A percentile compares a stretch with the other conserved stretches of the same genome.
These are phyloP conservation scores for Cephalotes varians DNA, from an alignment of 2,888 invertebrate genomes.

Conservation along the genomic window DNA sequence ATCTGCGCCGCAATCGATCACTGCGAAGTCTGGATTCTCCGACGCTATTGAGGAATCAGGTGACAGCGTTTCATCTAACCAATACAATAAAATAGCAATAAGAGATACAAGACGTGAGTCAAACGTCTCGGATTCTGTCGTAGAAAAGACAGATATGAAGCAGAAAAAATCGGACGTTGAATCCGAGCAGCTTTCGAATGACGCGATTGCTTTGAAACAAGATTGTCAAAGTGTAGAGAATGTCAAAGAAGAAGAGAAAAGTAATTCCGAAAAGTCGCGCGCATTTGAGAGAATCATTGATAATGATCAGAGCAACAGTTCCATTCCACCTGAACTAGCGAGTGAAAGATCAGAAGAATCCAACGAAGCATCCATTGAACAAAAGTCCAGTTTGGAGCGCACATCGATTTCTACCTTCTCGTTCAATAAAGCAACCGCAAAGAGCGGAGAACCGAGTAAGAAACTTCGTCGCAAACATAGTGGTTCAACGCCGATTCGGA, in stretches of 20 bases:
- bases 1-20: neutral
- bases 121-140: neutral
- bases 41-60: neutral
- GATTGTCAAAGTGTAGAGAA: neutral
- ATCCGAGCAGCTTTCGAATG: conserved; percentile 12
- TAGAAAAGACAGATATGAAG: neutral
- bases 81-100: neutral
- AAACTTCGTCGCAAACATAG: conserved; percentile 52
- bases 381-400: conserved; percentile 23
- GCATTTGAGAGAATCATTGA: neutral
- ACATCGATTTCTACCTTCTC: conserved; percentile 3
- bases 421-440: neutral
- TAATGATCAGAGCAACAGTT: neutral
- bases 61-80: neutral
- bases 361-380: conserved; percentile 33
- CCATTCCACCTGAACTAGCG: neutral
- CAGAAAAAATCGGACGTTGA: neutral
- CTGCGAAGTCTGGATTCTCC: neutral
- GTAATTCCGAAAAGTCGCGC: neutral
- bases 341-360: conserved; percentile 42
- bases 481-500: conserved; percentile 30
- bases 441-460: neutral
- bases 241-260: neutral
- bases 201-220: neutral
- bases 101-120: neutral